phyloP scores from a whole-genome alignment of 2,797 vertebrate species.

The Epinephelus malabaricus region DNA sequence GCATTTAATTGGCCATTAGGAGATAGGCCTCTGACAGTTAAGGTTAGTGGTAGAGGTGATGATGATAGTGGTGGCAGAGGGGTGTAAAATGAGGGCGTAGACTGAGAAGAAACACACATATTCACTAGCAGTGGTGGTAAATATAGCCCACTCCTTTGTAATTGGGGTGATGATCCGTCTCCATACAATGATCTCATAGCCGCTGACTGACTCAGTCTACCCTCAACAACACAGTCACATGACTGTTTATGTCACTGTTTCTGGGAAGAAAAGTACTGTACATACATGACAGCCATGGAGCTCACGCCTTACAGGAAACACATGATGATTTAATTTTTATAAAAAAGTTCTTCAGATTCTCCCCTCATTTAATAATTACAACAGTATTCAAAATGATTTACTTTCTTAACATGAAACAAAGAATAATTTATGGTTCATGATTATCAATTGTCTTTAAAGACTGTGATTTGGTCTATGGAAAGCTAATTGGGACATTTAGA shows the following conservation, averaged over 20 bases:
- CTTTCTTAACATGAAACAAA: not conserved
- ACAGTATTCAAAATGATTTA: not conserved
- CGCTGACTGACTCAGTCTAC: slow-evolving; percentile 56
- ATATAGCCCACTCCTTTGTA: slow-evolving; percentile 60
- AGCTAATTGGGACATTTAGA: no score
- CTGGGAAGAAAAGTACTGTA: slow-evolving; percentile 42
- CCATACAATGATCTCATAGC: slow-evolving; percentile 68
- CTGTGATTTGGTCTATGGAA: no score
- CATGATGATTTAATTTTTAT: slow-evolving; percentile 16
- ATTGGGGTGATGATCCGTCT: slow-evolving; percentile 31
- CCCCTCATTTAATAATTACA: not conserved
- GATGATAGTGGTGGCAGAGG: slow-evolving; percentile 31
- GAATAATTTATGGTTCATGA: not conserved
- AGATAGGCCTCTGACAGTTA: slow-evolving; percentile 65
- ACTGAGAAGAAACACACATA: slow-evolving; percentile 40
- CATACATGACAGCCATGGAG: slow-evolving; percentile 2
- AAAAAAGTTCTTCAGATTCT: not conserved
- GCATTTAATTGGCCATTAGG: slow-evolving; percentile 78
- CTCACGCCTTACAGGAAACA: slow-evolving; percentile 40
- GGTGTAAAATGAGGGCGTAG: slow-evolving; percentile 36
- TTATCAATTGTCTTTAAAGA: not conserved
- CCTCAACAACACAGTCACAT: slow-evolving; percentile 49
- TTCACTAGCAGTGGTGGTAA: slow-evolving; percentile 39
- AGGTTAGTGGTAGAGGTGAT: slow-evolving; percentile 69
- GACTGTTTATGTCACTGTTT: slow-evolving; percentile 51